phyloP scores from a whole-genome alignment of 2,888 invertebrate genomes.

The Cataglyphis rosenhaueri region DNA sequence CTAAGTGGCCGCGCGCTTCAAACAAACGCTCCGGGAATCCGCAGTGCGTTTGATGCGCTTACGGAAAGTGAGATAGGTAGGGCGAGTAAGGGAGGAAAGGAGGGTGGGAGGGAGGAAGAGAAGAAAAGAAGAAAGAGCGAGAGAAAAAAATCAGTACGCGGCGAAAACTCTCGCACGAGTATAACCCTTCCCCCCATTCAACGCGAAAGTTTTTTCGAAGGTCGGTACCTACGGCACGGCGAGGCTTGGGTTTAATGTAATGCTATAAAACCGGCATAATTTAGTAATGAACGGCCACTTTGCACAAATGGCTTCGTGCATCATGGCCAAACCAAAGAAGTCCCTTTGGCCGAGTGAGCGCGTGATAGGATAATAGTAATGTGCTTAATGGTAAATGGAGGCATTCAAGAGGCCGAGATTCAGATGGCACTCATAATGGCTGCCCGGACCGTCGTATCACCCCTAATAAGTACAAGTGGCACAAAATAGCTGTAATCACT shows the following conservation, averaged over 20 bases:
- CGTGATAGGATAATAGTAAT: slow-evolving; percentile 86
- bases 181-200: slow-evolving; percentile 45
- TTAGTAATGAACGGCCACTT: slow-evolving; percentile 85
- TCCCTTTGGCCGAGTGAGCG: slow-evolving; percentile 79
- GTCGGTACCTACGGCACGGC: slow-evolving; percentile 60
- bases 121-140: slow-evolving; percentile 23
- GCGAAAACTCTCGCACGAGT: slow-evolving; percentile 42
- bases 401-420: slow-evolving; percentile 85
- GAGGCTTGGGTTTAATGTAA: slow-evolving; percentile 79
- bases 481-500: slow-evolving; percentile 85
- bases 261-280: slow-evolving; percentile 84
- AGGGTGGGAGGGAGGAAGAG: not conserved
- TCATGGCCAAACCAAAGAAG: slow-evolving; percentile 81
- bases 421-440: slow-evolving; percentile 85
- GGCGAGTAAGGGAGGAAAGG: not conserved
- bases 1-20: slow-evolving; percentile 48
- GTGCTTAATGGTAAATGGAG: slow-evolving; percentile 85
- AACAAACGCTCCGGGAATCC: slow-evolving; percentile 39
- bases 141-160: slow-evolving; percentile 19
- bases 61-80: slow-evolving; percentile 11
- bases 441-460: slow-evolving; percentile 82
- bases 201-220: slow-evolving; percentile 70
- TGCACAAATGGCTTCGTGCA: slow-evolving; percentile 84
- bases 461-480: slow-evolving; percentile 85
- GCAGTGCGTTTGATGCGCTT: slow-evolving; percentile 47